These are phyloP conservation scores for Zaprionus vittiger DNA, from an alignment of 1,140 invertebrate genomes.

Conservation along the genomic window DNA sequence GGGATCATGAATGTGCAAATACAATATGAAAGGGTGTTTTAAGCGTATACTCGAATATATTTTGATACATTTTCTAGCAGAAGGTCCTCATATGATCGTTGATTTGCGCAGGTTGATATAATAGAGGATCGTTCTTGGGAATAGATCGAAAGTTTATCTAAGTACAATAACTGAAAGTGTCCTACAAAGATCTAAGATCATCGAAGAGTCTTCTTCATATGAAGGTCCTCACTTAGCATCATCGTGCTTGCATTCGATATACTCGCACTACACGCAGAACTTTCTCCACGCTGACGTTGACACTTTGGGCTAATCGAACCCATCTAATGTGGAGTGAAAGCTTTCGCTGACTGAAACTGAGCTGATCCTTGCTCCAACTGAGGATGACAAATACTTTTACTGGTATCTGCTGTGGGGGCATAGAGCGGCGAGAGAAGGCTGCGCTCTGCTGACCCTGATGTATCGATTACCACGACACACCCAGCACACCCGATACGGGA, in stretches of 20 bases:
- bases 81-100: neutral
- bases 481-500: constrained; percentile 38
- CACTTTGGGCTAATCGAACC: neutral
- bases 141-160: no score
- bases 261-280: neutral
- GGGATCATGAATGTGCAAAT: neutral
- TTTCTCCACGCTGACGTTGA: neutral
- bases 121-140: no score
- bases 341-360: neutral
- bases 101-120: neutral
- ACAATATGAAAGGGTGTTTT: neutral
- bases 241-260: neutral
- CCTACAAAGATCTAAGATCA: no score
- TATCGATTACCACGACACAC: constrained; percentile 43
- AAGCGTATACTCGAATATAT: neutral
- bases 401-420: neutral
- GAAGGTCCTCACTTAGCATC: neutral
- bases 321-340: neutral
- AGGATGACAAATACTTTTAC: neutral
- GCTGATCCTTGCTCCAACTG: neutral
- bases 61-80: no score
- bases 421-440: neutral
- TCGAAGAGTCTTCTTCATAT: neutral
- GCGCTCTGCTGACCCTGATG: constrained; percentile 50
- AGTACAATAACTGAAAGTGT: no score